Evolutionary conservation across 2,113 vertebrate species (phyloP), one percentile per base, ranked within the genome.

Genomic region (Heterochromis multidens): DNA sequence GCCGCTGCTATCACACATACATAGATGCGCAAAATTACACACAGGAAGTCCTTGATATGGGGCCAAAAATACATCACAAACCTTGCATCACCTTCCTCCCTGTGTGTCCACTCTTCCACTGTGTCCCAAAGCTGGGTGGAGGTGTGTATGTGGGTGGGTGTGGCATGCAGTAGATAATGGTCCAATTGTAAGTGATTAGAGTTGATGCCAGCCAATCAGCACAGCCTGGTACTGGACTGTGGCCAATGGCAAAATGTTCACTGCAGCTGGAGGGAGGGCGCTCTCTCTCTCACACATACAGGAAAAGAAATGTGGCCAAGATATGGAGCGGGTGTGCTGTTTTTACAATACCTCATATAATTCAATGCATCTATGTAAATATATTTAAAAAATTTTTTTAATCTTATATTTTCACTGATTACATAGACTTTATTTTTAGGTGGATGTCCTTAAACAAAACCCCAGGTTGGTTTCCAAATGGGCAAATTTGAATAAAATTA

Each of bases 51-150:
- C 78, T 80, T 40, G 80, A 83, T 89, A 91, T 37, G 37, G 80
- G 60, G 72, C 65, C 78, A 87, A 80, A 93, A 92, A 92, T 84
- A 86, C 78, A 94, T 87, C 84, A 95, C 95, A 93, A 93, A 96
- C 96, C 96, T 97, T 96, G 94, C 96, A 96, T 96, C 95, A 88
- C 95, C 94, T 94, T 93, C 94, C 94, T 96, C 83, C 87, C 81
- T 80, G 74, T 81, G 83, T 91, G 89, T 88, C 79, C 87, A 87
- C 83, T 88, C 88, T 77, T 84, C 86, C 87, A 91, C 88, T 85
- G 83, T 91, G 92, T 89, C 90, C 88, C 89, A 85, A 35, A 80
- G 90, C 91, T 81, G 91, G 70, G 57, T 61, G 57, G 77, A 27
- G 77, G 57, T 16, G 52, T 46, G 35, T 14, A 17, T 57, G 74